Evolutionary conservation across 2,113 vertebrate species (phyloP).

Genomic region (Potamarius usumacintae): DNA sequence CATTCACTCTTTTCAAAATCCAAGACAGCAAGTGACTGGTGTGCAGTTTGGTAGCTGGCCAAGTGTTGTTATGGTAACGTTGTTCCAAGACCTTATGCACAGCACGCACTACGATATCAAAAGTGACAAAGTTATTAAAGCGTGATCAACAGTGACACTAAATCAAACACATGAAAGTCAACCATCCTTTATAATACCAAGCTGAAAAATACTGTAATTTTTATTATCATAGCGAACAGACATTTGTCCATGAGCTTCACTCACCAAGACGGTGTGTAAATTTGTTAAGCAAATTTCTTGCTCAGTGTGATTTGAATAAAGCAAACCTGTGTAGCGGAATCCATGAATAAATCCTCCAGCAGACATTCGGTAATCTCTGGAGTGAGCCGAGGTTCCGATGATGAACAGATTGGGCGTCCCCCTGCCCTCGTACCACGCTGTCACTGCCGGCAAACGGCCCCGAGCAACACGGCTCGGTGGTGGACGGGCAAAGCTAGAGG

Average conservation of each 20-base stretch:
- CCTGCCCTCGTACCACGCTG: conserved; percentile 84
- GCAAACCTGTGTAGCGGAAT: conserved; percentile 93
- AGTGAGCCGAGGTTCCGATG: conserved; percentile 88
- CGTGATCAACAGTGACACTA: neutral
- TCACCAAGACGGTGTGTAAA: neutral
- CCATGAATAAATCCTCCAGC: conserved; percentile 96
- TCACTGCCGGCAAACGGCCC: conserved; percentile 85
- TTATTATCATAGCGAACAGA: neutral
- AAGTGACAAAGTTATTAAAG: neutral
- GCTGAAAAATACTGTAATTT: neutral
- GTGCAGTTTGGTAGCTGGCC: conserved; percentile 76
- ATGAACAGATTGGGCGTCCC: conserved; percentile 84
- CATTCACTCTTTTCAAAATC: conserved; percentile 85
- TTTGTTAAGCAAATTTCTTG: neutral
- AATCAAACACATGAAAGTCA: neutral
- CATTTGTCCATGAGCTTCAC: neutral
- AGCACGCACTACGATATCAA: conserved; percentile 74
- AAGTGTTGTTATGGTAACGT: conserved; percentile 82
- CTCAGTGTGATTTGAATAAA: neutral
- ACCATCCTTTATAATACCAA: neutral
- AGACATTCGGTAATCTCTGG: conserved; percentile 88
- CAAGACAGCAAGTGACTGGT: conserved; percentile 83
- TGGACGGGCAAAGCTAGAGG: conserved; percentile 75
- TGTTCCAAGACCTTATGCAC: conserved; percentile 87
- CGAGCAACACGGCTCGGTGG: conserved; percentile 73